phyloP scores from a whole-genome alignment of 2,797 vertebrate genomes.

The Falco berigora region DNA sequence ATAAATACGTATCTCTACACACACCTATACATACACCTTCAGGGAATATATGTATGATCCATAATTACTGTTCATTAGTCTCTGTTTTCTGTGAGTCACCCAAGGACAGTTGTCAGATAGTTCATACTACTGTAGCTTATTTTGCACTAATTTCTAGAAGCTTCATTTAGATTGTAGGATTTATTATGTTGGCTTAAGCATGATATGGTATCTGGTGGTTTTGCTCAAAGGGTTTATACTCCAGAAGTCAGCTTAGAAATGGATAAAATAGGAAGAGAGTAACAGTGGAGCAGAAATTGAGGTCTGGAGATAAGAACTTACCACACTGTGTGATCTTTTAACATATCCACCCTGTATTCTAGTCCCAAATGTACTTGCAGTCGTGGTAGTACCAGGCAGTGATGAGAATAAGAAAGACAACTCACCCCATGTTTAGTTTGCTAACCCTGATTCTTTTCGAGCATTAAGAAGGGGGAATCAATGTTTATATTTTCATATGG shows the following conservation, averaged over 20 bases:
- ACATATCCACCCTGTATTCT: neutral
- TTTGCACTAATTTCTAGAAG: neutral
- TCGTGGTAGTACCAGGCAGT: neutral
- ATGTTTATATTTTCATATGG: neutral
- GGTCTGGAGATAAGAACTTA: neutral
- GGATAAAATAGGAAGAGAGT: neutral
- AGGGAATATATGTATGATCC: neutral
- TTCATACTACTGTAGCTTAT: neutral
- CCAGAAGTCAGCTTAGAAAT: neutral
- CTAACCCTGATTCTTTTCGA: neutral
- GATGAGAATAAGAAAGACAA: neutral
- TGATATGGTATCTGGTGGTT: fast-evolving
- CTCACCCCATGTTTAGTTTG: neutral
- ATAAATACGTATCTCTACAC: neutral
- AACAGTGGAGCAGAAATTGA: neutral
- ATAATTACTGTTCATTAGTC: neutral
- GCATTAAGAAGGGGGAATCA: neutral
- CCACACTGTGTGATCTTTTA: neutral
- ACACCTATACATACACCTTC: neutral
- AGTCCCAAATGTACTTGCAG: neutral
- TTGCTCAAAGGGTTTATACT: neutral
- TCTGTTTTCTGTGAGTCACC: neutral
- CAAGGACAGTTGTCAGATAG: neutral
- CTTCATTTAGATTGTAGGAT: neutral
- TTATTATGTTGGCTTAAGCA: neutral